phyloP scores from a whole-genome alignment of 2,797 vertebrate genomes.

The Lithobates pipiens region DNA sequence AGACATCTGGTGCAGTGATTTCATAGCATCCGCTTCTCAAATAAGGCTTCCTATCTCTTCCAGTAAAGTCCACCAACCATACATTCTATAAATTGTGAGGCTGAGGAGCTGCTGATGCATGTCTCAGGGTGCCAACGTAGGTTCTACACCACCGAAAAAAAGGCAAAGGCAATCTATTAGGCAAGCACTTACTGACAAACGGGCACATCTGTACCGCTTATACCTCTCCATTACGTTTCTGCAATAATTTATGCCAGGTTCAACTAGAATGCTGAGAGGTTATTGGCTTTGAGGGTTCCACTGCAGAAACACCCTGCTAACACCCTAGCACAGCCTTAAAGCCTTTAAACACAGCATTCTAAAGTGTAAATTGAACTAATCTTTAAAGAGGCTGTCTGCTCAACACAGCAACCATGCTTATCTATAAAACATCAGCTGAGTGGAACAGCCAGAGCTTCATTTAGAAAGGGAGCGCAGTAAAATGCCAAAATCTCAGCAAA shows the following conservation, averaged over 20 bases:
- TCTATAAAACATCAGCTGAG: conserved; percentile 58
- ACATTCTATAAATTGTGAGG: conserved; percentile 14
- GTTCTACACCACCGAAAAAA: neutral
- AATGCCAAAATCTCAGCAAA: conserved; percentile 32
- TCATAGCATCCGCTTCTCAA: neutral
- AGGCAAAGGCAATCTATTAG: conserved; percentile 23
- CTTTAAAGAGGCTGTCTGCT: conserved; percentile 39
- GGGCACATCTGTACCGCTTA: conserved; percentile 21
- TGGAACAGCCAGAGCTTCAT: conserved; percentile 34
- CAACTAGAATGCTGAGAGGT: conserved; percentile 8
- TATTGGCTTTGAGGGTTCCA: neutral
- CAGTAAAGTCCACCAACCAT: conserved; percentile 19
- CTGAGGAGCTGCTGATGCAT: conserved; percentile 31
- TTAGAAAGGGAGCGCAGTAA: conserved; percentile 16
- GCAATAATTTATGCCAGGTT: conserved; percentile 35
- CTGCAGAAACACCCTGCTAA: conserved; percentile 11
- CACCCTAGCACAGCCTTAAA: conserved; percentile 15
- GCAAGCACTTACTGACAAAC: conserved; percentile 27
- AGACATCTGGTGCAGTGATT: conserved; percentile 1
- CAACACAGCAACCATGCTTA: conserved; percentile 56
- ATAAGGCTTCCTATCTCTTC: conserved; percentile 13
- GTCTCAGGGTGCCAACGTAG: conserved; percentile 21
- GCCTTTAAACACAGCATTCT: conserved; percentile 23
- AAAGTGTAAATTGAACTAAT: conserved; percentile 54
- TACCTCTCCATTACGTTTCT: conserved; percentile 15